Base-by-base conservation (phyloP, 2,888 invertebrate genomes). In the Perizoma flavofasciatum region DNA sequence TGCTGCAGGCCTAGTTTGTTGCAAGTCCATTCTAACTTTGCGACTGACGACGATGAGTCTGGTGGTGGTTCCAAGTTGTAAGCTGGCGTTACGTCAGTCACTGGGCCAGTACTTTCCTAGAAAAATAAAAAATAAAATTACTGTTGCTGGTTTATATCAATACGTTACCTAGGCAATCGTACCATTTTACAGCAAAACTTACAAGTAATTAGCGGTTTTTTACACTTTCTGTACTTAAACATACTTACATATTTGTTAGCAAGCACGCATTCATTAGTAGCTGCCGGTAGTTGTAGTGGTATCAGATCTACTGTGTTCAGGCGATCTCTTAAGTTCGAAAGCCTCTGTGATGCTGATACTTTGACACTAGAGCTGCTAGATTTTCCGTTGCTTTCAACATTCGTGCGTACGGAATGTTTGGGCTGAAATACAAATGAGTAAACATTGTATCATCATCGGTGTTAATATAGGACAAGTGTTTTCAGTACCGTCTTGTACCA, bases 21-120 rank as follows among this genome's bases (percentile, higher is more conserved):
- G 72, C 91, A 91, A 41, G 88, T 89, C 91, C 91, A 92, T 61
- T 88, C 89, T 44, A 92, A 72, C 73, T 86, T 90, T 5, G 75
- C 79, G 32, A 83, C 82, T 1, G 88, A 79, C 35, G 90, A 86
- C 6, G 83, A 79, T 5, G 84, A 79, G 63, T 87, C 86, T n/a
- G 91, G 90, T 41, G 90, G 91, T 10, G 89, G 89, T 67, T 91
- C 91, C 69, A 89, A 71, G 49, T 70, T 79, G 63, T 81, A 78
- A 4, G 84, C 86, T 7, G 81, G 80, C 7, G 78, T 79, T 46
- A 83, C 83, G 63, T 82, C 79, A 22, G 82, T 77, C 33, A 86
- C 83, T 33, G 83, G 81, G 41, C 84, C 85, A 69, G 77, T 81
- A 47, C 63, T 78, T 71, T 85, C 86, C 85, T 88, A 63, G 10